Evolutionary conservation across 2,888 invertebrate genomes (phyloP).

Genomic region (Gari tellinella): DNA sequence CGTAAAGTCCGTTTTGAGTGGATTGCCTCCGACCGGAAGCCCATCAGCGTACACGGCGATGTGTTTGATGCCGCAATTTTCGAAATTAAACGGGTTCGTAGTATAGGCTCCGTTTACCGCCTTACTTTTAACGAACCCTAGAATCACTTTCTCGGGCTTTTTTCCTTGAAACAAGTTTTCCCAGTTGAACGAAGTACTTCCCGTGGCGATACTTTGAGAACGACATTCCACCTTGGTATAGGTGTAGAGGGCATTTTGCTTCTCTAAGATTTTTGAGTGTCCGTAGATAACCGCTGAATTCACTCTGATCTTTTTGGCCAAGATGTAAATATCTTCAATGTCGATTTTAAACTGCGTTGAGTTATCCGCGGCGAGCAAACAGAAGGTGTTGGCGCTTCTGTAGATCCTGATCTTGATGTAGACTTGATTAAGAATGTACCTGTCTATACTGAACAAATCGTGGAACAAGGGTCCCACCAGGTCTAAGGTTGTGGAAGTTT

Average conservation of each 20-base stretch:
- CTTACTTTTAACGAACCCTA: slow-evolving; percentile 33
- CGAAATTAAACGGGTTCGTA: too few species aligned
- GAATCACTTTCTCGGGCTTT: slow-evolving; percentile 17
- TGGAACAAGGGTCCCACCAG: slow-evolving; percentile 38
- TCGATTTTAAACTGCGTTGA: slow-evolving; percentile 14
- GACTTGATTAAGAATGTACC: slow-evolving; percentile 37
- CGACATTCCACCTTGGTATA: slow-evolving; percentile 17
- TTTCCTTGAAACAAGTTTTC: slow-evolving; percentile 43
- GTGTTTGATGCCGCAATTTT: too few species aligned
- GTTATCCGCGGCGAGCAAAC: slow-evolving; percentile 16
- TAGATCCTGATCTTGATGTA: slow-evolving; percentile 36
- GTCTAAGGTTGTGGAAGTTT: slow-evolving; percentile 14
- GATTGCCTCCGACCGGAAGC: too few species aligned
- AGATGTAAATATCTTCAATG: slow-evolving; percentile 22
- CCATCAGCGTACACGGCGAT: too few species aligned
- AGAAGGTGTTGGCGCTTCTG: slow-evolving; percentile 26
- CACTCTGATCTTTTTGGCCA: slow-evolving; percentile 15
- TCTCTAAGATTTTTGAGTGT: slow-evolving; percentile 11
- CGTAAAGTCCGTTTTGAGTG: too few species aligned
- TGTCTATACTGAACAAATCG: slow-evolving; percentile 39
- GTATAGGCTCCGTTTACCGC: too few species aligned
- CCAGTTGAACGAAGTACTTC: slow-evolving; percentile 27
- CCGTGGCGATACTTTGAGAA: slow-evolving; percentile 28
- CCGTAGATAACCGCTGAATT: slow-evolving; percentile 27
- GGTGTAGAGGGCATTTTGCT: too few species aligned